Evolutionary conservation across 2,113 vertebrate genomes (phyloP), one percentile per base, ranked within the genome.

Genomic region (Peromyscus californicus): DNA sequence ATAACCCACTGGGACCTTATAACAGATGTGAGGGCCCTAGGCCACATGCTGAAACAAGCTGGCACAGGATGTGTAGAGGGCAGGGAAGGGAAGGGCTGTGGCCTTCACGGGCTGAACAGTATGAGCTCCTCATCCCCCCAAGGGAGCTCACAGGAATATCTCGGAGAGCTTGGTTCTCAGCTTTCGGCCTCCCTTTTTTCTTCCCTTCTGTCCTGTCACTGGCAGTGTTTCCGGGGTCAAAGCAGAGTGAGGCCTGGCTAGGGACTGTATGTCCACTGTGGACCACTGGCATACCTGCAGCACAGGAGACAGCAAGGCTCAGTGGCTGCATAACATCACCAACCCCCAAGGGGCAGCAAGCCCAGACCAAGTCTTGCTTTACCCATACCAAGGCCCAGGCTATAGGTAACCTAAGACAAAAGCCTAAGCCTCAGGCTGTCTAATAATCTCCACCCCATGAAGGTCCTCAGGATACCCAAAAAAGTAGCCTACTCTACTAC

Each of bases 101-200:
- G 29, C 78, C 90, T 48, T 12, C 7, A 85, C 5, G 21, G 65
- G 70, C 42, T 80, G 33, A 70, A 91, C 4, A 67, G 5, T 33
- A 1, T 6, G 45, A 83, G 61, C 74, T 39, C 17, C 70, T 16
- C 36, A 15, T 17, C 54, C 70, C 36, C 96, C 95, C 88, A 72
- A 3, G 74, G 70, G 72, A 97, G 95, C 99, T 99, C 99, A 99
- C 99, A 1, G 99, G 99, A 98, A 99, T 99, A 97, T 99, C 99
- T 98, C 99, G 99, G 95, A 99, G 99, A 0, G 99, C 99, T 97
- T 99, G 99, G 98, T 99, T 99, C 97, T 99, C 99, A 0, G 98
- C 99, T 98, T 99, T 99, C 42, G 99, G 99, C 93, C 99, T 99
- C 97, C 99, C 99, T 98, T 99, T 99, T 98, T 99, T 99, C 98